phyloP scores from a whole-genome alignment of 2,888 invertebrate species.

The Torymus aiolomorphi region DNA sequence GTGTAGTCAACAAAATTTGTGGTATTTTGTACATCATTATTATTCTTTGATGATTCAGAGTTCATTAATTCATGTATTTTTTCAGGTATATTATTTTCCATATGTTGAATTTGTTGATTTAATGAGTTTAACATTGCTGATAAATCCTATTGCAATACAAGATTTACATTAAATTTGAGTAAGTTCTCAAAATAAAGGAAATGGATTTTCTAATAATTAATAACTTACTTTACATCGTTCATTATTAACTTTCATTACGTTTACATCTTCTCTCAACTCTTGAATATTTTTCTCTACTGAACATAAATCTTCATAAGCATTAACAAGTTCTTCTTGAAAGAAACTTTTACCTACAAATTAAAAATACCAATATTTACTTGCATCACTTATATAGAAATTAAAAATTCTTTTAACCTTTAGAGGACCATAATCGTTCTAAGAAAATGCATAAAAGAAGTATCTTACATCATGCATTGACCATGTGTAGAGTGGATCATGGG shows the following conservation, averaged over 20 bases:
- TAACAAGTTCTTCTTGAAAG: conserved; percentile 59
- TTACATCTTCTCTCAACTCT: conserved; percentile 56
- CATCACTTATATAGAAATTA: neutral
- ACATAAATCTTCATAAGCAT: conserved; percentile 54
- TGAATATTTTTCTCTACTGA: conserved; percentile 54
- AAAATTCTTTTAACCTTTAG: neutral
- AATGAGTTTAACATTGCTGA: conserved; percentile 54
- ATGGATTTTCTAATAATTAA: conserved; percentile 24
- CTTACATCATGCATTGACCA: neutral
- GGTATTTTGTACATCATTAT: neutral
- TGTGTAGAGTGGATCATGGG: too few species aligned
- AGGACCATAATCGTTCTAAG: too few species aligned
- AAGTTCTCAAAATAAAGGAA: conserved; percentile 2
- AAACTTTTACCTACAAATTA: conserved; percentile 60
- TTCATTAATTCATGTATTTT: conserved; percentile 59
- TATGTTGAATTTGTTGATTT: conserved; percentile 61
- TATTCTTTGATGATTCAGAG: conserved; percentile 19
- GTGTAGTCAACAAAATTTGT: conserved; percentile 19
- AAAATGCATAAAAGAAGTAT: neutral
- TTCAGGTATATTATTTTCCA: conserved; percentile 64
- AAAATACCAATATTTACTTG: neutral
- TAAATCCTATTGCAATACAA: conserved; percentile 55
- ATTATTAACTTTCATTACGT: conserved; percentile 60
- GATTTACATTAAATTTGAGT: conserved; percentile 44
- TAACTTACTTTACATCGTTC: conserved; percentile 60